Evolutionary conservation across 2,797 vertebrate species (phyloP), one percentile per base, ranked within the genome.

Genomic region (Dendrocincla fuliginosa): DNA sequence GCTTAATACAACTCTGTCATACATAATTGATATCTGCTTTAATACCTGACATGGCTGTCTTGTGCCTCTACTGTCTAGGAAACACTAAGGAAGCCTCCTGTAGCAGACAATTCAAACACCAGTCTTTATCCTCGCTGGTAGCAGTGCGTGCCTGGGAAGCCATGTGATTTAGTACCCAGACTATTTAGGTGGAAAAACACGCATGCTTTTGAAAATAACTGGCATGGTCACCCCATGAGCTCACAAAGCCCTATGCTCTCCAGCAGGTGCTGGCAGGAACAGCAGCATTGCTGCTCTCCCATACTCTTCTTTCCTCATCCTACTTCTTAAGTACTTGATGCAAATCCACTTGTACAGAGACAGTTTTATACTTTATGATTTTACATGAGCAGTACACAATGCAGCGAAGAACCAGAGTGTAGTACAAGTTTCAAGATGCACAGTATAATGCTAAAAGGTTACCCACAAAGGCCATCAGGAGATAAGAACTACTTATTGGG

Each of bases 111-210:
- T 6, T 28, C 19, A 55, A 37, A 55, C 22, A 79, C 2, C 19
- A 23, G 3, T 25, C 6, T 57, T 41, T 47, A 30, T 9, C 13
- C 20, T 68, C 67, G 18, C 10, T 76, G 28, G 44, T 44, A n/a
- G 47, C 28, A 37, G 12, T 27, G 16, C 4, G 4, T 93, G 11
- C 35, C 14, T 37, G 32, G 19, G 19, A 82, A 73, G 14, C 8
- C 4, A 47, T 28, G 6, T 50, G 23, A 25, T 57, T 76, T 46
- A 55, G 25, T n/a, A 33, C 3, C n/a, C 27, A 28, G 44, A 13
- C 15, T n/a, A 6, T 13, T 46, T 20, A 2, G 1, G 3, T 35
- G 22, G 13, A 69, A 65, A 90, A 76, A 9, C 2, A 2, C 5
- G 1, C 37, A 53, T 16, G 7, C 10, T 33, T 11, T 85, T 65